phyloP scores from a whole-genome alignment of 2,797 vertebrate species.

The Phrynocephalus guinanensis region DNA sequence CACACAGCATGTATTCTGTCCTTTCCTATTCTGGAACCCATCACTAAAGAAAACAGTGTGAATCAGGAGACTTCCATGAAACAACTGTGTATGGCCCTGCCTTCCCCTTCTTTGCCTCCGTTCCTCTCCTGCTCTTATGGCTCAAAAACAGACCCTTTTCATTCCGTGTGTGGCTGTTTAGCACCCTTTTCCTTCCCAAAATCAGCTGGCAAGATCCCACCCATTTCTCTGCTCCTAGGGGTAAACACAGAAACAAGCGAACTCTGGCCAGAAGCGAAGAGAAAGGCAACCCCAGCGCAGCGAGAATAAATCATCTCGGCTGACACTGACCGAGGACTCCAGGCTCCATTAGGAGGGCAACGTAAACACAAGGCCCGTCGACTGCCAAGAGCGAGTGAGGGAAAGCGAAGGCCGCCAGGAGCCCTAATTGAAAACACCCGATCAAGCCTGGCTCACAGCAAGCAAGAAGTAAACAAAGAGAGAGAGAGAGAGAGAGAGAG shows the following conservation, averaged over 20 bases:
- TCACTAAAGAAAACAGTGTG: background rate
- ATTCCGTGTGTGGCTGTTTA: rapidly evolving
- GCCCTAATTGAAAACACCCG: constrained; percentile 7
- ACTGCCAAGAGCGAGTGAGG: constrained; percentile 18
- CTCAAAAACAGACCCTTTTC: background rate
- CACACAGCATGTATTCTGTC: background rate
- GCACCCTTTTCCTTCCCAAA: background rate
- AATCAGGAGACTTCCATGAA: background rate
- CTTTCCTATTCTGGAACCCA: background rate
- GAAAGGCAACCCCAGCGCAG: background rate
- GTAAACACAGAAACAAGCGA: background rate
- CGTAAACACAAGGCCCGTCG: constrained; percentile 10
- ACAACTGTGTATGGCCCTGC: background rate
- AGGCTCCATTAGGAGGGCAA: rapidly evolving
- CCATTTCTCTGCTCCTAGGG: background rate
- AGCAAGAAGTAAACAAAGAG: background rate
- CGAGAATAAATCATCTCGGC: background rate
- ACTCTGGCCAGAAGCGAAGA: background rate
- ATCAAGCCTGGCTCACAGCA: rapidly evolving
- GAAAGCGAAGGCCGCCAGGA: background rate
- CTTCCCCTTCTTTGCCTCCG: background rate
- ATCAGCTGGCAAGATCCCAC: background rate
- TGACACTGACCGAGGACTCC: background rate
- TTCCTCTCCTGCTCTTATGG: background rate
- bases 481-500: background rate